phyloP scores from a whole-genome alignment of 2,888 invertebrate species.

The Pyrrhia umbra region DNA sequence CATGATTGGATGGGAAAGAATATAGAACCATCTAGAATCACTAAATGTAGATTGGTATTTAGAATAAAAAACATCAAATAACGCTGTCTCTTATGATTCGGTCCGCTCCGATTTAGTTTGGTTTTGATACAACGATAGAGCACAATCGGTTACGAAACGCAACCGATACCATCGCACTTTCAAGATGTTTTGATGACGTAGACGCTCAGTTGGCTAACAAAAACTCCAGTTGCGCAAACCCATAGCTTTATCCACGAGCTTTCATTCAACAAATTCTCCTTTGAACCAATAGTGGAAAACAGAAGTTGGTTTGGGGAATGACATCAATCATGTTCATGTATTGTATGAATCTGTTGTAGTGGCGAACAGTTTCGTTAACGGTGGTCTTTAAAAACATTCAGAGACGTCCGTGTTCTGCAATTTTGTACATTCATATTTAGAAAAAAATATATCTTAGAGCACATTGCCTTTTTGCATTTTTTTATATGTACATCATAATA shows the following conservation, averaged over 20 bases:
- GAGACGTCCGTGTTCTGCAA: too few species aligned
- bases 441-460: background rate
- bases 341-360: conserved; percentile 8
- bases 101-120: conserved; percentile 67
- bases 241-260: conserved; percentile 72
- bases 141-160: conserved; percentile 81
- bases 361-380: background rate
- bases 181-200: conserved; percentile 83
- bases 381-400: background rate
- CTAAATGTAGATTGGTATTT: too few species aligned
- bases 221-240: conserved; percentile 81
- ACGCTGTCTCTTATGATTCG: conserved; percentile 55
- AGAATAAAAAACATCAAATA: background rate
- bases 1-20: too few species aligned
- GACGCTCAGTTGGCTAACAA: conserved; percentile 73
- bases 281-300: conserved; percentile 42
- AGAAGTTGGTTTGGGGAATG: conserved; percentile 23
- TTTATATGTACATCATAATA: too few species aligned
- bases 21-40: too few species aligned
- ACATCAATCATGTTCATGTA: conserved; percentile 27
- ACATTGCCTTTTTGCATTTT: too few species aligned
- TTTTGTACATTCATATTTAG: too few species aligned
- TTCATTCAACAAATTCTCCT: conserved; percentile 69
- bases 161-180: conserved; percentile 81
- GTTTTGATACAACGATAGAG: conserved; percentile 72